Evolutionary conservation across 1,140 invertebrate species (phyloP), one percentile per base, ranked within the genome.

Genomic region (Tetramorium alpestre): DNA sequence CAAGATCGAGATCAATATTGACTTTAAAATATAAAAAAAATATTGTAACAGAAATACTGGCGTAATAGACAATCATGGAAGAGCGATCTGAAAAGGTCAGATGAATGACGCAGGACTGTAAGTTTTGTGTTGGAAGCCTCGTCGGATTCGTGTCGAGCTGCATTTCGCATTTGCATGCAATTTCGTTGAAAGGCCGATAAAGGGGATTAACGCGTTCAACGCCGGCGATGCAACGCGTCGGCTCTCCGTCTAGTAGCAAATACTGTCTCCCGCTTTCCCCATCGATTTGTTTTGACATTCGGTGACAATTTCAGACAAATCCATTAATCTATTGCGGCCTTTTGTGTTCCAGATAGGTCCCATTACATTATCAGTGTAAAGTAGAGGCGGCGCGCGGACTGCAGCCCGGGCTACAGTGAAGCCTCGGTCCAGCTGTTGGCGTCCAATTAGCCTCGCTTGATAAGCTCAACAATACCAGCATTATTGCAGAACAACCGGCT

Each of bases 361-460:
- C 91, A 94, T 95, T 94, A 94, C 93, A 94, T 94, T 94, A 95
- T 95, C 93, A 94, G 92, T 92, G 93, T 93, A 93, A 94, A 94
- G 93, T 93, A 93, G 92, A 93, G 91, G 92, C 88, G 85, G 87
- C 91, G 91, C 88, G 87, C 76, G 28, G 75, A 75, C 51, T 87
- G 80, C 82, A 75, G 62, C 44, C 80, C 49, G 33, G 81, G 64
- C 72, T 78, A 84, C 89, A 85, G 88, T 88, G 88, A 91, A 92
- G 92, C 87, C 91, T 87, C 91, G 87, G 87, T 82, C 93, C 95
- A 95, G 94, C 94, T 95, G 95, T 95, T 95, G 93, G 93, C 92
- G 89, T 95, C 92, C 94, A 95, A 95, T 95, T 95, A 95, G 94
- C 94, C 92, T 94, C 93, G 91, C 93, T 95, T 95, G 94, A 95